Base-by-base conservation (phyloP, 2,797 vertebrate genomes). In the Salarias fasciatus region DNA sequence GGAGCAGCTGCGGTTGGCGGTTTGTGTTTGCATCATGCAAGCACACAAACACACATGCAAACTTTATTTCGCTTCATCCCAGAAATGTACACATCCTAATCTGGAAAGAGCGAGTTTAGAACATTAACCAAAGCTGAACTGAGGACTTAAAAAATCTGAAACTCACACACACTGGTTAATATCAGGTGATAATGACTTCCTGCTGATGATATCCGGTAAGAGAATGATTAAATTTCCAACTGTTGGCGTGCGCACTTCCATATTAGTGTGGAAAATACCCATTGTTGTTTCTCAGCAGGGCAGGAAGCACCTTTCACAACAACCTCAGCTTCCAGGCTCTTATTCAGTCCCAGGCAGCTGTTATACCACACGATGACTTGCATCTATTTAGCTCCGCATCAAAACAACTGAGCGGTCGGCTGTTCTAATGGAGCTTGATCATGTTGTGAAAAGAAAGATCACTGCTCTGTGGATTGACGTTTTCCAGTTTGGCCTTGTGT, bases 301-400 rank as follows among this genome's bases (percentile, higher is more conserved):
- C 91, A 93, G 93, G 92, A 93, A 94, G 69, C 91, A 92, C 89
- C 90, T 93, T 91, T 88, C 86, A 88, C 82, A 92, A 91, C 84
- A 90, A 72, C 71, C 61, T 63, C 69, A 74, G 42, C 56, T 37
- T 86, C 75, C 72, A 69, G 44, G 80, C 13, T 46, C 78, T 70
- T 53, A 81, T 79, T 80, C 43, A 69, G 64, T 85, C 70, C 68
- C 80, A 42, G 63, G 28, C 64, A 82, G 66, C 74, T 11, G 9
- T 43, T 45, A 24, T 24, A 24, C 18, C 18, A 7, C 5, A 50
- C 43, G 49, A 72, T 83, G 77, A 72, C 80, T 79, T 47, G 79
- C 74, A 38, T 51, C 11, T 30, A 45, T 72, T 74, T 77, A 65
- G 63, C 69, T 72, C 75, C 64, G 10, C 43, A 30, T 69, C 63